A percentile compares a stretch with the other conserved stretches of the same genome.
These are phyloP conservation scores for Brenthis hecate DNA, from an alignment of 2,888 invertebrate genomes.

Conservation along the genomic window DNA sequence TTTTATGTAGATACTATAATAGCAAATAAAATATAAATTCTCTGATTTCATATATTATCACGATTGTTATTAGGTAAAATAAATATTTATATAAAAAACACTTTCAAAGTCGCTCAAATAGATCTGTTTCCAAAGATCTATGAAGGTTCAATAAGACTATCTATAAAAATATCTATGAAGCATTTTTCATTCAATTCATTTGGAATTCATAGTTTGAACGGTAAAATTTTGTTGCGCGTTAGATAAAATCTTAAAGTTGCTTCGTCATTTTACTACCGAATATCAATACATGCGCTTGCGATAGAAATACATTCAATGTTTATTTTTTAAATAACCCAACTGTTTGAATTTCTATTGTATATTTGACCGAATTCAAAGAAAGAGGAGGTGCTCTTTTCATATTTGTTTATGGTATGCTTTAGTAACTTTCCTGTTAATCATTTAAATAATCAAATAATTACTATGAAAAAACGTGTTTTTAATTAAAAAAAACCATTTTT, in stretches of 20 bases:
- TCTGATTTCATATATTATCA: too few species aligned
- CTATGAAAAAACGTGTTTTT: too few species aligned
- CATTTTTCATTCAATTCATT: conserved; percentile 41
- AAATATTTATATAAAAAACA: too few species aligned
- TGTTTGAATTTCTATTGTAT: background rate
- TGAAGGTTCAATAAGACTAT: background rate
- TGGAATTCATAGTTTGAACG: conserved; percentile 46
- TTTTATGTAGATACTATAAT: too few species aligned
- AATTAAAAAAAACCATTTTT: too few species aligned
- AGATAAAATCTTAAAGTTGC: conserved; percentile 55
- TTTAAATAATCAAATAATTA: too few species aligned
- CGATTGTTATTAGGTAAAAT: too few species aligned
- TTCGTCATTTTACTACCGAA: conserved; percentile 58
- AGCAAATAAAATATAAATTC: too few species aligned
- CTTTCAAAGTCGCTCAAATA: background rate
- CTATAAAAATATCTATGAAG: conserved; percentile 36
- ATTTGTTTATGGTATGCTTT: too few species aligned
- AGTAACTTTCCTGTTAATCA: too few species aligned
- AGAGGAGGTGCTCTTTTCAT: too few species aligned
- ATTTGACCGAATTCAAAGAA: too few species aligned
- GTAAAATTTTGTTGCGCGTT: conserved; percentile 60
- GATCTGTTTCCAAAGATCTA: conserved; percentile 18
- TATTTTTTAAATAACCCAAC: background rate
- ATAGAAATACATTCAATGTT: conserved; percentile 24
- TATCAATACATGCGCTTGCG: conserved; percentile 39